A percentile compares a stretch with the other conserved stretches of the same genome.
phyloP scores from a whole-genome alignment of 2,888 invertebrate genomes.

The Drosophila recens region DNA sequence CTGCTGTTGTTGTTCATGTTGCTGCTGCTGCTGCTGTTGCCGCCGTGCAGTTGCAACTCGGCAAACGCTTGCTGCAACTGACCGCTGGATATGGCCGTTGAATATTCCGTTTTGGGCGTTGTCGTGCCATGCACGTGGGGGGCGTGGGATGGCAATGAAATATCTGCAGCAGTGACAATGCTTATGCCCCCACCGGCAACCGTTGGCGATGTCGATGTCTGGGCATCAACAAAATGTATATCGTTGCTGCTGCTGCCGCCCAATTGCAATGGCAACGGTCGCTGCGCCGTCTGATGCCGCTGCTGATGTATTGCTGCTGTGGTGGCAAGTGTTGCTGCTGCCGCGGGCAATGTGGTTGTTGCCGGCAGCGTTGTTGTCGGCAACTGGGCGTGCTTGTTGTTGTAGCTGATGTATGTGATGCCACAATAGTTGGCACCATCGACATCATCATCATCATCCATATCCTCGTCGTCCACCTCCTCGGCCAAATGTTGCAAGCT shows the following conservation, averaged over 20 bases:
- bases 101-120: conserved; percentile 81
- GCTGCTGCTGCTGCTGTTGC: conserved; percentile 37
- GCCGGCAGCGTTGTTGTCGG: conserved; percentile 74
- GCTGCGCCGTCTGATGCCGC: conserved; percentile 41
- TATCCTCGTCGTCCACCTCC: conserved; percentile 97
- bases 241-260: conserved; percentile 50
- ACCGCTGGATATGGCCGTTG: conserved; percentile 74
- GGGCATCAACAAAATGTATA: conserved; percentile 78
- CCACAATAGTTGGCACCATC: conserved; percentile 98
- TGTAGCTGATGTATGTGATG: conserved; percentile 88
- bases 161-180: conserved; percentile 60
- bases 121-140: conserved; percentile 69
- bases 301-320: conserved; percentile 64
- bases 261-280: conserved; percentile 66
- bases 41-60: conserved; percentile 59
- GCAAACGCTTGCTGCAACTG: conserved; percentile 76
- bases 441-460: conserved; percentile 96
- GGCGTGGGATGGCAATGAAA: conserved; percentile 45
- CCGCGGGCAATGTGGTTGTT: conserved; percentile 66
- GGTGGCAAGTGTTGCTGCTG: conserved; percentile 75
- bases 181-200: conserved; percentile 41
- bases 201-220: conserved; percentile 82
- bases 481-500: conserved; percentile 98
- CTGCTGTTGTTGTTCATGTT: conserved; percentile 53
- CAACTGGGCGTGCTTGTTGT: conserved; percentile 89